These are phyloP conservation scores for Melikaiella ostensackeni DNA, from an alignment of 2,888 invertebrate species.

Conservation along the genomic window DNA sequence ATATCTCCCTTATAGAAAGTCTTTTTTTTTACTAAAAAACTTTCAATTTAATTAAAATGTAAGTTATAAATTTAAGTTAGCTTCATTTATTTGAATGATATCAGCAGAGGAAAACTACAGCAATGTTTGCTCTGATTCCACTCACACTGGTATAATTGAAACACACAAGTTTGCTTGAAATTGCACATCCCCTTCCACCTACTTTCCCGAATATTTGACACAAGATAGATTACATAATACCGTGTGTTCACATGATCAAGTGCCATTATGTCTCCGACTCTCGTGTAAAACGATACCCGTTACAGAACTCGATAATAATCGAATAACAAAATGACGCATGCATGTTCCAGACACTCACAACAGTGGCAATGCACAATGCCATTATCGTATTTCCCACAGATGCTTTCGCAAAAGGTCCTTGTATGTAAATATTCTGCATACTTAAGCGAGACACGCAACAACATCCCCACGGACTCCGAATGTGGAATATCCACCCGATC, in stretches of 20 bases:
- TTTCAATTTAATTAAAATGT: no score
- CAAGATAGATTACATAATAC: neutral
- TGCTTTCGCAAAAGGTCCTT: constrained; percentile 57
- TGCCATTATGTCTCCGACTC: constrained; percentile 16
- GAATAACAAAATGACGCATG: constrained; percentile 23
- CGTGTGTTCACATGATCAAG: constrained; percentile 17
- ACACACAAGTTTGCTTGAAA: neutral
- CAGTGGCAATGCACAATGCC: constrained; percentile 42
- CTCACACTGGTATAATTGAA: neutral
- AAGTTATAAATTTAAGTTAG: no score
- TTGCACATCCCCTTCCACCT: neutral
- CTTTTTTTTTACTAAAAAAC: no score
- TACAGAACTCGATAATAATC: constrained; percentile 28
- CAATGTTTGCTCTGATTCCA: no score
- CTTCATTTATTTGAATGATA: no score
- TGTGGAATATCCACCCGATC: constrained; percentile 42
- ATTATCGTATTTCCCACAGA: constrained; percentile 58
- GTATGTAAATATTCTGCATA: constrained; percentile 56
- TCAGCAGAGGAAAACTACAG: no score
- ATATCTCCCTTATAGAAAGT: no score
- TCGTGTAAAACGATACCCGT: constrained; percentile 19
- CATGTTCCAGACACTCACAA: neutral
- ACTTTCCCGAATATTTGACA: neutral
- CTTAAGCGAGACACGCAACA: constrained; percentile 53
- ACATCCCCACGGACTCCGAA: constrained; percentile 46